Base-by-base conservation (phyloP, 2,888 invertebrate genomes). In the Micropterix aruncella region DNA sequence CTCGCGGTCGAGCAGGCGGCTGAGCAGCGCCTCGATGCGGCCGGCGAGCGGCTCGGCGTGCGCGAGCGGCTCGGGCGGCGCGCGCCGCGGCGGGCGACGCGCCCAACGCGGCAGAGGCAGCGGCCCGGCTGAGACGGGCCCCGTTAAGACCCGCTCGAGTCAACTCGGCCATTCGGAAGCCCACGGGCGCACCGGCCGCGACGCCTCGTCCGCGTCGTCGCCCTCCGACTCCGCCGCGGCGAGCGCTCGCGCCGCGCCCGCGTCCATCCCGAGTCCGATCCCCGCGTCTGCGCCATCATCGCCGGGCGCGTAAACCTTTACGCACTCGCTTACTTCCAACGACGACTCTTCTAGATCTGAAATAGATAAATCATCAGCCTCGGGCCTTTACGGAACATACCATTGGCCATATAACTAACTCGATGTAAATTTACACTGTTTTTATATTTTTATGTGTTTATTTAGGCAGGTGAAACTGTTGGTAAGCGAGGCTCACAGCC, bases 81-180 rank as follows among this genome's bases (percentile, higher is more conserved):
- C 62, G 56, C 64, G 67, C 62, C 69, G 70, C 49, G 63, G 56
- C 51, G 63, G 64, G 54, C 57, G 58, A 50, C 58, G 60, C 55
- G 66, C 68, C 67, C 67, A 68, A 56, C 64, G 60, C 36, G 51
- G 70, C 2, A 64, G 63, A 56, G 66, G 66, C 39, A 69, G 65
- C 63, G 66, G 61, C 49, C 59, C 60, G 57, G 57, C 60, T 58
- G 55, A 58, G 54, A 54, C 58, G 60, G 61, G 56, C 57, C 54
- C 57, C 53, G 55, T 60, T 52, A 52, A 52, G 51, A 53, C 62
- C 70, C 72, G 70, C 77, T 79, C 83, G 91, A 92, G 91, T 92
- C 92, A 92, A 90, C 91, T 91, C 75, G 92, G 92, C 92, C 91
- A 92, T 71, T 91, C 90, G 73, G 83, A 81, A 67, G 89, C 90